Evolutionary conservation across 2,888 invertebrate species (phyloP).

Genomic region (Bibio marci): DNA sequence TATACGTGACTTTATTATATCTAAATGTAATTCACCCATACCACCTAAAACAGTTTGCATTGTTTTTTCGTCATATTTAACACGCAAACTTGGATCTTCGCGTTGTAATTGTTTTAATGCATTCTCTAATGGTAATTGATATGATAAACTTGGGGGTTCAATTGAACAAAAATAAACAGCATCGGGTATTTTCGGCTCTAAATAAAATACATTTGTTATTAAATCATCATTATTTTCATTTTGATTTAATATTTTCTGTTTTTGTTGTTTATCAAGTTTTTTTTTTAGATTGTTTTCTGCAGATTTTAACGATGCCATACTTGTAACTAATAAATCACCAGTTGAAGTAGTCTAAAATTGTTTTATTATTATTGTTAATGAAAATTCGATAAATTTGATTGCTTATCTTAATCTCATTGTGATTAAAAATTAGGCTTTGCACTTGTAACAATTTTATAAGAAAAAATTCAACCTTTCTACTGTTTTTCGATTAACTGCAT

Average conservation of each 20-base stretch:
- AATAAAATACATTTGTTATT: conserved; percentile 17
- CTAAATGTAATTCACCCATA: conserved; percentile 96
- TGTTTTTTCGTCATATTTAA: conserved; percentile 56
- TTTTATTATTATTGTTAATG: too few relatives aligned
- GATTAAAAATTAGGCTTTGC: too few relatives aligned
- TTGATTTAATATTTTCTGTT: conserved; percentile 18
- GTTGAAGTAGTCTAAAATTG: conserved; percentile 48
- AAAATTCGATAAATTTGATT: too few relatives aligned
- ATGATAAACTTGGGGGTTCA: conserved; percentile 69
- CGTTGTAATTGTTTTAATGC: conserved; percentile 65
- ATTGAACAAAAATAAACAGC: conserved; percentile 96
- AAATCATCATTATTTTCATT: conserved; percentile 19
- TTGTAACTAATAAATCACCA: conserved; percentile 56
- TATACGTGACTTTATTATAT: conserved; percentile 81
- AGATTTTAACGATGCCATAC: conserved; percentile 34
- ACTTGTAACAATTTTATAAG: too few relatives aligned
- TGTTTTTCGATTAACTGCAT: too few relatives aligned
- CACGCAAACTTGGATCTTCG: conserved; percentile 82
- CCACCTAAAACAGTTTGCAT: conserved; percentile 80
- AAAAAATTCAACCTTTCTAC: too few relatives aligned
- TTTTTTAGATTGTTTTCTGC: conserved; percentile 34
- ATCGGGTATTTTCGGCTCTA: conserved; percentile 61
- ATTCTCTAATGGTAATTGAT: conserved; percentile 56
- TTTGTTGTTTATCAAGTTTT: conserved; percentile 12
- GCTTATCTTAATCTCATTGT: too few relatives aligned